Conservation (phyloP, 2,113 vertebrate genomes). For the Pomatostomus ruficeps region DNA sequence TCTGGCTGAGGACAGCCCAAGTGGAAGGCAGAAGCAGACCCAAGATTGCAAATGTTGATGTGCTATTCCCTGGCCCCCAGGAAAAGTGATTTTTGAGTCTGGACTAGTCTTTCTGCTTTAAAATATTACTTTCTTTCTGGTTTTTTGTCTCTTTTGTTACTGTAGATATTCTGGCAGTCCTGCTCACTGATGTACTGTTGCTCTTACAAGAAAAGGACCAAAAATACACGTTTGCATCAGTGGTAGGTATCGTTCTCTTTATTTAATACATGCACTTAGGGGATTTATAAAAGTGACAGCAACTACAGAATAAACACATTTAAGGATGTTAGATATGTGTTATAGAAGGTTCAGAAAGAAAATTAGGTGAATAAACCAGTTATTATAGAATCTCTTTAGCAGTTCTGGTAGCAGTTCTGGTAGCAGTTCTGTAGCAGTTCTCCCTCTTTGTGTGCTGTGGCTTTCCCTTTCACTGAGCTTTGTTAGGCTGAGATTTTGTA, state of each 20-base stretch:
- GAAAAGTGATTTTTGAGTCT: background rate
- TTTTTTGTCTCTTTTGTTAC: background rate
- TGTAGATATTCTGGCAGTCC: conserved; percentile 88
- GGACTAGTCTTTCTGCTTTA: background rate
- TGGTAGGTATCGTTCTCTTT: conserved; percentile 75
- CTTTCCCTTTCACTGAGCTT: background rate
- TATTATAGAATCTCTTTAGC: background rate
- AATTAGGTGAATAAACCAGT: background rate
- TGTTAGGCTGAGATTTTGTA: background rate
- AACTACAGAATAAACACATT: background rate
- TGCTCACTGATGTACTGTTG: conserved; percentile 88
- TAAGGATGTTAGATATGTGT: background rate
- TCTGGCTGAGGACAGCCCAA: background rate
- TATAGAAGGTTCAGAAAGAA: background rate
- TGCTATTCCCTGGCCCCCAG: background rate
- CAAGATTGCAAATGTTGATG: background rate
- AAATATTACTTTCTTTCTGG: background rate
- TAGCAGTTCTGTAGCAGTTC: background rate
- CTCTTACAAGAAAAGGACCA: conserved; percentile 97
- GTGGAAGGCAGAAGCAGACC: background rate
- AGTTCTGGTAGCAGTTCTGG: background rate
- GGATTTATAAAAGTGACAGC: background rate
- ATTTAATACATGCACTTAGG: background rate
- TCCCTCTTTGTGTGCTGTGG: background rate
- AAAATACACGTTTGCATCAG: conserved; percentile 86